phyloP scores from a whole-genome alignment of 2,113 vertebrate species.

The Dicaeum eximium region DNA sequence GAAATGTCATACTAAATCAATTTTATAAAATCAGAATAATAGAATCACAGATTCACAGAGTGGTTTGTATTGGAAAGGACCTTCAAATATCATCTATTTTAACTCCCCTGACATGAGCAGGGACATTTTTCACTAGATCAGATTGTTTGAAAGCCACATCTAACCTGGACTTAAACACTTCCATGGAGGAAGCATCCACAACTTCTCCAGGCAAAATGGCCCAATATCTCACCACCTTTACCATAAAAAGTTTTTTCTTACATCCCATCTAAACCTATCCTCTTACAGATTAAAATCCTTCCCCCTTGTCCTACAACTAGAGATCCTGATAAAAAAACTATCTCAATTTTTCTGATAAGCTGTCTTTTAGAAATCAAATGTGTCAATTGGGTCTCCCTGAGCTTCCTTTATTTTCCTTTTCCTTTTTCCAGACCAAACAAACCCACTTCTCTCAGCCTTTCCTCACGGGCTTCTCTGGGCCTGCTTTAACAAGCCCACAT shows the following conservation, averaged over 20 bases:
- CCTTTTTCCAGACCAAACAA: background rate
- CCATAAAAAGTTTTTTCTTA: background rate
- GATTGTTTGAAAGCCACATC: background rate
- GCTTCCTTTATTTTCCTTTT: no score
- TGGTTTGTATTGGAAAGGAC: background rate
- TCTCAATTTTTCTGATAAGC: background rate
- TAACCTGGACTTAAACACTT: background rate
- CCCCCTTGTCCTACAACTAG: background rate
- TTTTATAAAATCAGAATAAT: background rate
- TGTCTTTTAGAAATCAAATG: background rate
- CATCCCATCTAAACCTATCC: background rate
- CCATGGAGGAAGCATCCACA: background rate
- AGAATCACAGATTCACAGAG: background rate
- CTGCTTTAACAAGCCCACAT: rapidly evolving
- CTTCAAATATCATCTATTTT: background rate
- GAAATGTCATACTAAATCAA: background rate
- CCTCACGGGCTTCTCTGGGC: background rate
- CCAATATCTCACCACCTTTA: background rate
- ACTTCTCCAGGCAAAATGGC: background rate
- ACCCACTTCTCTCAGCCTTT: background rate
- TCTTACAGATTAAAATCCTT: background rate
- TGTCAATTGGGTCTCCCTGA: background rate
- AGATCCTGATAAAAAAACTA: background rate
- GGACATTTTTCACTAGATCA: background rate
- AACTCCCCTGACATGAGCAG: background rate